These are phyloP conservation scores for Lipophrys pholis DNA, from an alignment of 2,113 vertebrate species.

Conservation along the genomic window DNA sequence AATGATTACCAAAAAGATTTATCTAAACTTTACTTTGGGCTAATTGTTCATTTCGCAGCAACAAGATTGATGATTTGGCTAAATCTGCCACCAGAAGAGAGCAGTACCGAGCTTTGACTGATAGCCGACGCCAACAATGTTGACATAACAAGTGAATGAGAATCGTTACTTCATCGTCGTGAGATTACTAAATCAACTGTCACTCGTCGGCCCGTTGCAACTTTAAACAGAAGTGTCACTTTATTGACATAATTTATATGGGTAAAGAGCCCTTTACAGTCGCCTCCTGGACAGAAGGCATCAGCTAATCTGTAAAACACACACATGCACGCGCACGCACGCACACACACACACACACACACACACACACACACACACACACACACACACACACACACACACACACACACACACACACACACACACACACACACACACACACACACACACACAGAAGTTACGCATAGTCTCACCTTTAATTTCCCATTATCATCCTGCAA, in stretches of 20 bases:
- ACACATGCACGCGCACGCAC: conserved; percentile 24
- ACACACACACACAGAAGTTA: conserved; percentile 8
- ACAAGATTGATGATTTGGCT: no score
- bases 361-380: conserved; percentile 6
- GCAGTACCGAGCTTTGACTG: conserved; percentile 35
- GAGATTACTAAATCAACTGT: conserved; percentile 58
- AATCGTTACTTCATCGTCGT: conserved; percentile 62
- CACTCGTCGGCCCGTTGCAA: conserved; percentile 44
- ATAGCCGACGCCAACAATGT: conserved; percentile 50
- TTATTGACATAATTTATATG: conserved; percentile 74
- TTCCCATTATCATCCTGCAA: conserved; percentile 74
- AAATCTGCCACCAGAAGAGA: no score
- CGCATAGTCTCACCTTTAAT: conserved; percentile 72
- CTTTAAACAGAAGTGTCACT: conserved; percentile 71
- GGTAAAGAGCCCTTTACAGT: conserved; percentile 71
- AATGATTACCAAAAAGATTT: no score
- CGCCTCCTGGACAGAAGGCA: conserved; percentile 68
- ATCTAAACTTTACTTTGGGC: no score
- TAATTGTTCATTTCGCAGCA: no score
- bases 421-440: conserved; percentile 24
- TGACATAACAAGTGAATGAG: conserved; percentile 59
- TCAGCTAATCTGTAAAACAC: conserved; percentile 47
- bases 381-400: conserved; percentile 29
- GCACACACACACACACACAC: conserved; percentile 18
- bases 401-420: conserved; percentile 12